phyloP scores from a whole-genome alignment of 1,140 invertebrate species.

The Adoxophyes honmai region DNA sequence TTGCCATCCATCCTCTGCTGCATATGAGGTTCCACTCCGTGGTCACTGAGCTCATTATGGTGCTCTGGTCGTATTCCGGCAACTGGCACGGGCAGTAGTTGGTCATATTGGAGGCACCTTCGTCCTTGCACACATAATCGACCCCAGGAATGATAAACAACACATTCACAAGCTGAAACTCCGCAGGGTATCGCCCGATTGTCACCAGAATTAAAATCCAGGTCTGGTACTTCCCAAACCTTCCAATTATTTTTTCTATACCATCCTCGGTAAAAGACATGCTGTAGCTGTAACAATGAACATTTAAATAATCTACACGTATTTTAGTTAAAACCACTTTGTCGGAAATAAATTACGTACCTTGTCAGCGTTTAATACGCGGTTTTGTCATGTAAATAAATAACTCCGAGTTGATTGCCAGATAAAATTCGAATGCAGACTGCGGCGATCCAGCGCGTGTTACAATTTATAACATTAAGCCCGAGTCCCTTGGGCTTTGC shows the following conservation, averaged over 20 bases:
- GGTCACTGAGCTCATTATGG: constrained; percentile 70
- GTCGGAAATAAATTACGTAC: too few relatives aligned
- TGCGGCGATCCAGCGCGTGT: too few relatives aligned
- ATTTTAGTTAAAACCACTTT: too few relatives aligned
- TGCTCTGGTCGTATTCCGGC: constrained; percentile 63
- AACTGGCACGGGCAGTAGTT: constrained; percentile 64
- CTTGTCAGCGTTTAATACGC: too few relatives aligned
- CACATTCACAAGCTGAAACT: constrained; percentile 83
- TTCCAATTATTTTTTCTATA: constrained; percentile 17
- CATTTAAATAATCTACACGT: not conserved
- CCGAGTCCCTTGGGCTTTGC: too few relatives aligned
- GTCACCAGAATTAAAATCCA: constrained; percentile 79
- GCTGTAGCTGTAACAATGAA: not conserved
- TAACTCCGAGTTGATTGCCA: too few relatives aligned
- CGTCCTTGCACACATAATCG: constrained; percentile 78
- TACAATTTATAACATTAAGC: too few relatives aligned
- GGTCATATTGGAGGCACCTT: constrained; percentile 46
- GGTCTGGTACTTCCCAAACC: constrained; percentile 19
- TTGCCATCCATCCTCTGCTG: constrained; percentile 63
- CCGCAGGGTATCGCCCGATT: constrained; percentile 81
- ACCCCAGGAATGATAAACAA: constrained; percentile 81
- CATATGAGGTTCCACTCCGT: constrained; percentile 77
- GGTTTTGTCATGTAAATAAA: too few relatives aligned
- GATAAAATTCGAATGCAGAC: too few relatives aligned
- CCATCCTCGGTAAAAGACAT: constrained; percentile 8